Evolutionary conservation across 2,888 invertebrate genomes (phyloP), one percentile per base, ranked within the genome.

Genomic region (Sicus ferrugineus): DNA sequence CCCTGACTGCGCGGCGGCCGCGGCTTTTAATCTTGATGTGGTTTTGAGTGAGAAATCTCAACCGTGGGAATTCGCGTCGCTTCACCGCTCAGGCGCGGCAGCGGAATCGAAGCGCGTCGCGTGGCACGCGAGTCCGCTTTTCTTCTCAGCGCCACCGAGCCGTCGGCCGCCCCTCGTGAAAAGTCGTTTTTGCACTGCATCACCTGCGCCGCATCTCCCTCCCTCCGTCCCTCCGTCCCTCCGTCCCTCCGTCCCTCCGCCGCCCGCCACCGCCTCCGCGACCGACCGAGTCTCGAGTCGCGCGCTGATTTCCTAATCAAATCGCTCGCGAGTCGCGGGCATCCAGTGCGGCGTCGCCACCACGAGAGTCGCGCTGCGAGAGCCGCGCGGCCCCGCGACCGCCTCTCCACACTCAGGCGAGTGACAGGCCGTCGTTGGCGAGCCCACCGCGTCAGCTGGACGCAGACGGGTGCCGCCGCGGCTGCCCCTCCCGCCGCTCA

Each of bases 11-110:
- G n/a, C n/a, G n/a, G n/a, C n/a, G n/a, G n/a, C n/a, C 46, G 23
- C 28, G n/a, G 28, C 26, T n/a, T 56, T 58, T 66, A 66, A 66
- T 66, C 58, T 38, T 66, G 56, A 66, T 42, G 56, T 66, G 34
- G 38, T 56, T 66, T 56, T 58, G 42, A 66, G 56, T 56, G 66
- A 56, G 42, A 19, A 56, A 58, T 38, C 28, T 23, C 42, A 26
- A 56, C 58, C 66, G 66, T 66, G 66, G 58, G 66, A 66, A 66
- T 42, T 7, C 28, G 19, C 19, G 42, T 14, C 11, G 46, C 42
- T 38, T 14, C n/a, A 21, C 34, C 23, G 26, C n/a, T 6, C 28
- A 19, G 2, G 34, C 7, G 65, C 48, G 31, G 46, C 30, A 61
- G 14, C 23, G 42, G 26, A 48, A n/a, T 64, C 7, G 30, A 23